Evolutionary conservation across 2,113 vertebrate genomes (phyloP).

Genomic region (Pholis gunnellus): DNA sequence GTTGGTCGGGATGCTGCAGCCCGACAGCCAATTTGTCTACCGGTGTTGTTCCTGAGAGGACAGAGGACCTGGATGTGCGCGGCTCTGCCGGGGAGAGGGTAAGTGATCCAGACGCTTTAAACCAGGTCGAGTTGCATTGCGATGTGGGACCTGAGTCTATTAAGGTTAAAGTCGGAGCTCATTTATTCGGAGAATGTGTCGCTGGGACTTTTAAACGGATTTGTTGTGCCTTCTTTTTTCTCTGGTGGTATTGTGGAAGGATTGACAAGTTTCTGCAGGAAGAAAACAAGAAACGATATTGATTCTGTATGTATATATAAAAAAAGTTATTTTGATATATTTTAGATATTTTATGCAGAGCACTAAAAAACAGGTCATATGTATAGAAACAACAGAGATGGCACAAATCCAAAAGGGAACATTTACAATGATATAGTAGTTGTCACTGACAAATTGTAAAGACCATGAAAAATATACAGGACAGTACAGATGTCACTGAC

Average conservation of each 20-base stretch:
- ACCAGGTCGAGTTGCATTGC: background rate
- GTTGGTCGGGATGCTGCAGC: slow-evolving; percentile 15
- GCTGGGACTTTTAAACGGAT: background rate
- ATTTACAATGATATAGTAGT: no score
- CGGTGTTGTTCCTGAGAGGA: slow-evolving; percentile 8
- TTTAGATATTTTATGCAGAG: no score
- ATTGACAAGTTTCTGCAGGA: background rate
- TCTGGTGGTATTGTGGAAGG: background rate
- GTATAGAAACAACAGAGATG: background rate
- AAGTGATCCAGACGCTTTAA: slow-evolving; percentile 29
- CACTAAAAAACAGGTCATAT: background rate
- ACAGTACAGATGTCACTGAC: background rate
- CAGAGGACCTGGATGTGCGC: background rate
- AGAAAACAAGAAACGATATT: background rate
- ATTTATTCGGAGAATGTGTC: background rate
- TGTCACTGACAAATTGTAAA: background rate
- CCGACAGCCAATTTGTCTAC: background rate
- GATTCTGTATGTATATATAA: background rate
- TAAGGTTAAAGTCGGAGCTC: background rate
- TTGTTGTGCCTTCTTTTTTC: background rate
- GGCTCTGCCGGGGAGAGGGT: slow-evolving; percentile 31
- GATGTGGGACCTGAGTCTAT: background rate
- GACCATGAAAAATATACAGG: background rate
- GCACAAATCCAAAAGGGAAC: background rate
- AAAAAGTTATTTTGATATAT: background rate